These are phyloP conservation scores for Hapalemur alaotrensis DNA, from an alignment of 2,797 vertebrate genomes.

Conservation along the genomic window DNA sequence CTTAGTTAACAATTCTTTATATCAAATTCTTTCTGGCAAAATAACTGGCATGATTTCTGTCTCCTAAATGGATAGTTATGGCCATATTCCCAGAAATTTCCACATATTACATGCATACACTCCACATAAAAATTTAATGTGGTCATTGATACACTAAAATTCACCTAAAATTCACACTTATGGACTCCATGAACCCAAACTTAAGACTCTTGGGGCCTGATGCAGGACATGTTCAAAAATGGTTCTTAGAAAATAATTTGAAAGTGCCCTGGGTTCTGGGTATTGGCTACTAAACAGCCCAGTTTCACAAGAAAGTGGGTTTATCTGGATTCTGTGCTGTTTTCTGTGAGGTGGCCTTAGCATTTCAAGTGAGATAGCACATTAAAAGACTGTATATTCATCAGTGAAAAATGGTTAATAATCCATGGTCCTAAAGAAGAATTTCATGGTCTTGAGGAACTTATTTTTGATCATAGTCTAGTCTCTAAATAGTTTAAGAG, in stretches of 20 bases:
- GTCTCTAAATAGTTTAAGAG: conserved; percentile 27
- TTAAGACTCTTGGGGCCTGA: neutral
- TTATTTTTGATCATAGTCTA: neutral
- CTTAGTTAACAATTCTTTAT: neutral
- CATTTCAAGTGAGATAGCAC: conserved; percentile 41
- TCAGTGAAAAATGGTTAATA: conserved; percentile 35
- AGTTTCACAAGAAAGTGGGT: neutral
- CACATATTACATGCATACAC: neutral
- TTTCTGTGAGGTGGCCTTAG: neutral
- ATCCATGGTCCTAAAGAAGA: conserved; percentile 29
- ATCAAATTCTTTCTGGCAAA: conserved; percentile 24
- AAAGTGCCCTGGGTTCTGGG: neutral
- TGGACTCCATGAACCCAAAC: neutral
- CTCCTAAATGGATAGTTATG: neutral
- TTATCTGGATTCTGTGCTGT: neutral
- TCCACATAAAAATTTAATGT: neutral
- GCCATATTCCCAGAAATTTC: conserved; percentile 10
- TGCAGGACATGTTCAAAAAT: neutral
- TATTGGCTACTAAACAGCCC: neutral
- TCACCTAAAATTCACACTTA: neutral
- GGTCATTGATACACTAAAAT: neutral
- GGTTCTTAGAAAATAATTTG: conserved; percentile 7
- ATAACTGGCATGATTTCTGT: neutral
- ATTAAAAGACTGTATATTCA: conserved; percentile 10
- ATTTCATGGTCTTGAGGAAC: neutral